Evolutionary conservation across 2,797 vertebrate genomes (phyloP), one percentile per base, ranked within the genome.

Genomic region (Dendrocincla tyrannina): DNA sequence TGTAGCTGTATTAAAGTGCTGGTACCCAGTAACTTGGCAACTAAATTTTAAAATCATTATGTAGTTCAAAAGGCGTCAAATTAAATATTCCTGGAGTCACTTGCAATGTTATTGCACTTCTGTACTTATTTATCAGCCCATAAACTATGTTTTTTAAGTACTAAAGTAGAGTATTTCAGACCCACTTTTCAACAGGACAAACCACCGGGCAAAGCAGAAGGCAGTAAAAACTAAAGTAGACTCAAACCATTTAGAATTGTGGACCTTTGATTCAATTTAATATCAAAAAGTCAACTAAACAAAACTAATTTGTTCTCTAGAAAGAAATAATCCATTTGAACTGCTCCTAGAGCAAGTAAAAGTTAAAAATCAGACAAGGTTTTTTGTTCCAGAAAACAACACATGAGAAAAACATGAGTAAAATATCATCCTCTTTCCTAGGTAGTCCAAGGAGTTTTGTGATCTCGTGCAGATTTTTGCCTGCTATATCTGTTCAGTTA

Each of bases 1-100:
- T 67, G 62, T 79, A 93, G 63, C 91, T 58, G 27, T 52, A 49
- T 63, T 69, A 73, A 92, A 97, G 87, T 60, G 52, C 91, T 81
- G 79, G 73, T 91, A 95, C 42, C 56, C 17, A 2, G 72, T 84
- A 85, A 67, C 82, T 75, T 83, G 69, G 56, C 42, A 89, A 85
- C 75, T 50, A 74, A 91, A 68, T 19, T 47, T 74, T 76, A 67
- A 91, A 94, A 93, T 75, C 89, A 46, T 32, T 44, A 28, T 32
- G 22, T 52, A 52, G 55, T 86, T 86, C 18, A 56, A 88, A 92
- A 92, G 44, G 28, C 79, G 59, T 60, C 67, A 86, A 88, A 81
- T 59, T 63, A 69, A 89, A 28, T 41, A 85, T 63, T 83, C 78
- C 0, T 0, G 67, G 69, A 92, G 66, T 83, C 78, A 84, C 59